Percentiles rank a stretch among this genome's conserved stretches.
These are phyloP conservation scores for Antrozous pallidus DNA, from an alignment of 2,797 vertebrate genomes.

Conservation along the genomic window DNA sequence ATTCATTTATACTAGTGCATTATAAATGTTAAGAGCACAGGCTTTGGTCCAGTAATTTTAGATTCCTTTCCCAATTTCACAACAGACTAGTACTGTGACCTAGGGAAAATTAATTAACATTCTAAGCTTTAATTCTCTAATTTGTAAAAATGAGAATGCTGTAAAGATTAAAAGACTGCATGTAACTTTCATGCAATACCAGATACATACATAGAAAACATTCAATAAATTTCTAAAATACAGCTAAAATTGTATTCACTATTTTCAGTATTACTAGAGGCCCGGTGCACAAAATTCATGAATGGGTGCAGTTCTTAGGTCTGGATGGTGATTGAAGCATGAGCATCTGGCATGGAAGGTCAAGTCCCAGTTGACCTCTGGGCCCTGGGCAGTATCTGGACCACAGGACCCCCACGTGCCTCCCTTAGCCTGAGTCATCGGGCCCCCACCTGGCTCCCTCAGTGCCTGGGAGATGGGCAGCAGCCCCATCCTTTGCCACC, in stretches of 20 bases:
- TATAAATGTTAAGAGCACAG: background rate
- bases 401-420: rapidly evolving
- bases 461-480: too few relatives aligned
- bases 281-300: too few relatives aligned
- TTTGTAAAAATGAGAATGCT: background rate
- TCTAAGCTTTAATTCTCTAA: background rate
- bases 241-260: background rate
- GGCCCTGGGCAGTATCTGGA: too few relatives aligned
- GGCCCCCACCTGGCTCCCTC: too few relatives aligned
- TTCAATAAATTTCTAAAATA: background rate
- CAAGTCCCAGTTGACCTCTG: too few relatives aligned
- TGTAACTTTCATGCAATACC: background rate
- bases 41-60: background rate
- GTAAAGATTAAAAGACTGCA: background rate
- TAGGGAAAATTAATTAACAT: background rate
- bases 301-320: too few relatives aligned
- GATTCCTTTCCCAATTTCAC: background rate
- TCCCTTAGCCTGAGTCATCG: too few relatives aligned
- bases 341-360: too few relatives aligned
- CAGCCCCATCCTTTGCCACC: too few relatives aligned
- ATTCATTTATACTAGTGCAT: background rate
- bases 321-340: too few relatives aligned
- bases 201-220: background rate
- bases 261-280: background rate
- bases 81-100: background rate